A percentile compares a stretch with the other conserved stretches of the same genome.
Evolutionary conservation across 2,113 vertebrate genomes (phyloP).

Genomic region (Bostrychus sinensis): DNA sequence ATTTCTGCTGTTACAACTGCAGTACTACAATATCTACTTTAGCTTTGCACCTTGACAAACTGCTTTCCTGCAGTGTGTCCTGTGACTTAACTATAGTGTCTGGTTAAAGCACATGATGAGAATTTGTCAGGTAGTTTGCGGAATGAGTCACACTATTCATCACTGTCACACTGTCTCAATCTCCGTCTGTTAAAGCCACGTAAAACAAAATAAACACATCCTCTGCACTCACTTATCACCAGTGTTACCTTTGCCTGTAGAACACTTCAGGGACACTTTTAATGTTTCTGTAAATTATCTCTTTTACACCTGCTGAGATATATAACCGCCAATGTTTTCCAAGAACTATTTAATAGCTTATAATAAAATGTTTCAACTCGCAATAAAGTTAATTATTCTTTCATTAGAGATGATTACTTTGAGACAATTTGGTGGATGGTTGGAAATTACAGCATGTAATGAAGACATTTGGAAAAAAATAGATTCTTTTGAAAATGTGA

Average conservation of each 20-base stretch:
- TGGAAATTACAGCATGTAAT: slow-evolving; percentile 23
- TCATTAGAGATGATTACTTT: neutral
- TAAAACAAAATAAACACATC: slow-evolving; percentile 10
- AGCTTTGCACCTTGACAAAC: too few relatives aligned
- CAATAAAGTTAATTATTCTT: slow-evolving; percentile 19
- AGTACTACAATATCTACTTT: too few relatives aligned
- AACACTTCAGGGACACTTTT: too few relatives aligned
- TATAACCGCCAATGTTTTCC: too few relatives aligned
- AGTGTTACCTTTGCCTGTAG: neutral
- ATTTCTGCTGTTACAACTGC: too few relatives aligned
- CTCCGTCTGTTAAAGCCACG: slow-evolving; percentile 26
- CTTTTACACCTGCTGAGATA: too few relatives aligned
- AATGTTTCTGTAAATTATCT: too few relatives aligned
- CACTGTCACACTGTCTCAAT: slow-evolving; percentile 53
- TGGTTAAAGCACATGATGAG: slow-evolving; percentile 30
- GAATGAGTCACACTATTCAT: slow-evolving; percentile 37
- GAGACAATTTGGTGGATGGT: slow-evolving; percentile 13
- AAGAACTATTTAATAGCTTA: slow-evolving; percentile 8
- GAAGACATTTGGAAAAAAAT: too few relatives aligned
- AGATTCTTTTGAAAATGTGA: too few relatives aligned
- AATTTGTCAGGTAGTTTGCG: slow-evolving; percentile 49
- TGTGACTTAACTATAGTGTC: slow-evolving; percentile 1
- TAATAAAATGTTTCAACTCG: slow-evolving; percentile 15
- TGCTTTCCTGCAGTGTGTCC: too few relatives aligned
- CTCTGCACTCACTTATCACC: neutral